A percentile compares a stretch with the other conserved stretches of the same genome.
phyloP scores from a whole-genome alignment of 2,797 vertebrate genomes.

The Acanthiza pusilla region DNA sequence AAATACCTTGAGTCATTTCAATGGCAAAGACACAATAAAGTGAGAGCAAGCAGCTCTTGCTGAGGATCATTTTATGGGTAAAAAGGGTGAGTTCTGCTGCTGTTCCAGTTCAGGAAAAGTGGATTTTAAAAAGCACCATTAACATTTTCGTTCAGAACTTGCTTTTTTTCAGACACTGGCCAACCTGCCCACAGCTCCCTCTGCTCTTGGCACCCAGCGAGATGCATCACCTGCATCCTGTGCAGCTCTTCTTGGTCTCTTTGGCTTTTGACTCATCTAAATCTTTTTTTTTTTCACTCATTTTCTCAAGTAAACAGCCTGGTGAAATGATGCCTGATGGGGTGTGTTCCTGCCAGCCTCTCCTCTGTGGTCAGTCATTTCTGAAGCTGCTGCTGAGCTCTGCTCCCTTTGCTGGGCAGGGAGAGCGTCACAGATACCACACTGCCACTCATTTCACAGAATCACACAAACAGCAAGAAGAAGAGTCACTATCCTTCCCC shows the following conservation, averaged over 20 bases:
- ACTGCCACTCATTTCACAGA: not conserved
- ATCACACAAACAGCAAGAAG: not conserved
- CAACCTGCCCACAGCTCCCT: not conserved
- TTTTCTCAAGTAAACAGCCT: not conserved
- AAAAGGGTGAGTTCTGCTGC: not conserved
- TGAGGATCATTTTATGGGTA: not conserved
- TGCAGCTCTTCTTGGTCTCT: not conserved
- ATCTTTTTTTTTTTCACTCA: not conserved
- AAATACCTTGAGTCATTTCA: not conserved
- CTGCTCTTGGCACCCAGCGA: not conserved
- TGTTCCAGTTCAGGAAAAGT: not conserved
- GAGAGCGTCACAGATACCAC: not conserved
- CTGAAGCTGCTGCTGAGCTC: not conserved
- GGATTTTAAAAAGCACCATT: not conserved
- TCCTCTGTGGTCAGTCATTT: not conserved
- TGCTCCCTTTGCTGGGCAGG: not conserved
- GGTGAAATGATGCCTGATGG: fast-evolving
- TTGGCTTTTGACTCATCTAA: not conserved
- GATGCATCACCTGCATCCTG: not conserved
- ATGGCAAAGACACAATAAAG: not conserved
- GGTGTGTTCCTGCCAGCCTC: not conserved
- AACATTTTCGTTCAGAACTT: not conserved
- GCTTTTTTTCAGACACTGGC: not conserved
- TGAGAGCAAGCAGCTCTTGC: not conserved
- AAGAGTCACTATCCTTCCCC: not conserved